These are phyloP conservation scores for Aplochiton taeniatus DNA, from an alignment of 2,797 vertebrate genomes.

Conservation along the genomic window DNA sequence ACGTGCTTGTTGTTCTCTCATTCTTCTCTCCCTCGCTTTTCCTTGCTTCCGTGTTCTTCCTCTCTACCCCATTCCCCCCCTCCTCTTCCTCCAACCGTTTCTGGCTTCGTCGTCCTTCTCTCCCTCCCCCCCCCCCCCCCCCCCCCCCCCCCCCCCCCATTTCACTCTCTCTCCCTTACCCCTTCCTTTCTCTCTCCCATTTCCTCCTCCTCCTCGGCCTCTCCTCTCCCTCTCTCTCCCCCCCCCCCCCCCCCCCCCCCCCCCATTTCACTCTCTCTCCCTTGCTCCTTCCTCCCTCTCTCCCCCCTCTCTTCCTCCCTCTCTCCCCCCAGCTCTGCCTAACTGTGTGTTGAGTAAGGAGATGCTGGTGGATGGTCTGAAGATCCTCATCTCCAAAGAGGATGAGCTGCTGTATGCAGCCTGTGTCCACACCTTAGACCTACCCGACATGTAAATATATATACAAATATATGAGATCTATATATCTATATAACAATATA, in stretches of 20 bases:
- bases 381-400: conserved; percentile 94
- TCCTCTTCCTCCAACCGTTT: not conserved
- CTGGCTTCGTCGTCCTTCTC: not conserved
- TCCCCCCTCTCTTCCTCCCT: not conserved
- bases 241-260: too few relatives aligned
- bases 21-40: not conserved
- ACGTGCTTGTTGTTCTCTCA: too few relatives aligned
- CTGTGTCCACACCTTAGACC: conserved; percentile 89
- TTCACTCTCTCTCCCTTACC: not conserved
- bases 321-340: conserved; percentile 69
- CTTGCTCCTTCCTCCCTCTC: not conserved
- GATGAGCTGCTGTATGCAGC: conserved; percentile 94
- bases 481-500: too few relatives aligned
- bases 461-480: too few relatives aligned
- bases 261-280: not conserved
- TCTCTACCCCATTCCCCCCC: too few relatives aligned
- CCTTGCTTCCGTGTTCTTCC: too few relatives aligned
- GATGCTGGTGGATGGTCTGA: conserved; percentile 89
- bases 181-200: not conserved
- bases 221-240: not conserved
- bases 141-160: too few relatives aligned
- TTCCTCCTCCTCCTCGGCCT: not conserved
- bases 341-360: conserved; percentile 91
- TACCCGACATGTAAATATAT: conserved; percentile 91
- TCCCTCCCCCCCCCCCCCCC: not conserved